A percentile compares a stretch with the other conserved stretches of the same genome.
Evolutionary conservation across 2,888 invertebrate species (phyloP).

Genomic region (Euclidia mi): DNA sequence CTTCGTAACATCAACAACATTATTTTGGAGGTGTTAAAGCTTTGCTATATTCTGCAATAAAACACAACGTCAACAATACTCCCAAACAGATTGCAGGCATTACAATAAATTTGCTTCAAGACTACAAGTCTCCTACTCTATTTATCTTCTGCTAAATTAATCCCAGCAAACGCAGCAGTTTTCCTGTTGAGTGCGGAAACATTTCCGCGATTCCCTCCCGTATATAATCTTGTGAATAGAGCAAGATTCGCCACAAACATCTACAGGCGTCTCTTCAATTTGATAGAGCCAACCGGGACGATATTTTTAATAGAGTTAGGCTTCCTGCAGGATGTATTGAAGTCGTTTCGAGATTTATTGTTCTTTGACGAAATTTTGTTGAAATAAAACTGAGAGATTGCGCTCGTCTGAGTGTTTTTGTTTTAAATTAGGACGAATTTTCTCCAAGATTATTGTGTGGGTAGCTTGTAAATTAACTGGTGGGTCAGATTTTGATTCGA

Average conservation of each 20-base stretch:
- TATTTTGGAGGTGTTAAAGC: too few species aligned
- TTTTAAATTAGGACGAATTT: conserved; percentile 27
- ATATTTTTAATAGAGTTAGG: conserved; percentile 70
- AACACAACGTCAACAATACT: too few species aligned
- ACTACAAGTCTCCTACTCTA: too few species aligned
- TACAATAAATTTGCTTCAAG: too few species aligned
- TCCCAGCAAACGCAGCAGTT: conserved; percentile 23
- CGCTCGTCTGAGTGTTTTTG: conserved; percentile 34
- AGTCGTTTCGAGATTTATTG: conserved; percentile 52
- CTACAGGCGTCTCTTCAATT: conserved; percentile 80
- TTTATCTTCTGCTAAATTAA: too few species aligned
- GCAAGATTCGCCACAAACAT: conserved; percentile 80
- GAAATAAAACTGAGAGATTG: conserved; percentile 54
- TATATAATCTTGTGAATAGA: conserved; percentile 85
- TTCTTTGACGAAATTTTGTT: conserved; percentile 54
- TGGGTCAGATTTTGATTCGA: too few species aligned
- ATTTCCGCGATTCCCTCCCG: conserved; percentile 71
- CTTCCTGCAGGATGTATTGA: conserved; percentile 42
- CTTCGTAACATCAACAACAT: too few species aligned
- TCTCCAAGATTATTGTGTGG: conserved; percentile 2
- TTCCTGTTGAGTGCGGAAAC: conserved; percentile 65
- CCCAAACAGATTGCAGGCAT: too few species aligned
- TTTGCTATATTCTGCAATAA: too few species aligned
- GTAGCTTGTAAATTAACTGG: too few species aligned
- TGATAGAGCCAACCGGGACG: conserved; percentile 61